Percentiles rank a stretch among this genome's conserved stretches.
These are phyloP conservation scores for Frankliniella fusca DNA, from an alignment of 2,888 invertebrate species.

Conservation along the genomic window DNA sequence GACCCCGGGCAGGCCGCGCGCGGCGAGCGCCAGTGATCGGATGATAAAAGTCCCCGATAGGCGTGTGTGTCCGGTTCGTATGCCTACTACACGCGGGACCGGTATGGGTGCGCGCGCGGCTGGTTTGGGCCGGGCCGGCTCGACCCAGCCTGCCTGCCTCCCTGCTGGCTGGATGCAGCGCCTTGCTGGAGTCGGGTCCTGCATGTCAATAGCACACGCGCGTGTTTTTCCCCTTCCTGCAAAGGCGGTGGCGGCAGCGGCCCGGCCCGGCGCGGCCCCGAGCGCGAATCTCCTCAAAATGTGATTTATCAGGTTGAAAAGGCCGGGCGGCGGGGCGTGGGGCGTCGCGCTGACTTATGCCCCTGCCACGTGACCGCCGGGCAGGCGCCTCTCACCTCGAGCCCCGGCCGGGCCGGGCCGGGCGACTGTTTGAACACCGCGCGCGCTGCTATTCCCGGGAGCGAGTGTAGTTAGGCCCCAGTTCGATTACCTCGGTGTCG, in stretches of 20 bases:
- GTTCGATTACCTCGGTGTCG: too few species aligned
- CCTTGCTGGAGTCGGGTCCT: background rate
- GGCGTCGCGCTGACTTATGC: background rate
- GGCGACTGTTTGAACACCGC: too few species aligned
- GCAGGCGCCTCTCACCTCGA: too few species aligned
- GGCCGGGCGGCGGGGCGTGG: background rate
- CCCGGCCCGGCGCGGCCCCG: background rate
- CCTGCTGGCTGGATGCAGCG: constrained; percentile 35
- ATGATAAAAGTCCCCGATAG: constrained; percentile 19
- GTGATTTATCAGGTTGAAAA: constrained; percentile 5
- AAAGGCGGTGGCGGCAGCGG: too few species aligned
- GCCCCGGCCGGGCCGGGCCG: too few species aligned
- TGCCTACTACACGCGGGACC: constrained; percentile 26
- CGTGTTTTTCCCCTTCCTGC: too few species aligned
- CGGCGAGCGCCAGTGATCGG: background rate
- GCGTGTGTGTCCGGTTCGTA: constrained; percentile 1
- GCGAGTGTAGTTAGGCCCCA: too few species aligned
- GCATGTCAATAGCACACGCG: constrained; percentile 7
- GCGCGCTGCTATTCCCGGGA: too few species aligned
- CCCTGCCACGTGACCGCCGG: too few species aligned
- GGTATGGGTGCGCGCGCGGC: constrained; percentile 29
- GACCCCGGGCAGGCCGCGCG: background rate
- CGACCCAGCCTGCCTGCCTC: too few species aligned
- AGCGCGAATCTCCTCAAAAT: background rate
- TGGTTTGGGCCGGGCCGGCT: constrained; percentile 37